phyloP scores from a whole-genome alignment of 2,797 vertebrate genomes.

The Diceros bicornis region DNA sequence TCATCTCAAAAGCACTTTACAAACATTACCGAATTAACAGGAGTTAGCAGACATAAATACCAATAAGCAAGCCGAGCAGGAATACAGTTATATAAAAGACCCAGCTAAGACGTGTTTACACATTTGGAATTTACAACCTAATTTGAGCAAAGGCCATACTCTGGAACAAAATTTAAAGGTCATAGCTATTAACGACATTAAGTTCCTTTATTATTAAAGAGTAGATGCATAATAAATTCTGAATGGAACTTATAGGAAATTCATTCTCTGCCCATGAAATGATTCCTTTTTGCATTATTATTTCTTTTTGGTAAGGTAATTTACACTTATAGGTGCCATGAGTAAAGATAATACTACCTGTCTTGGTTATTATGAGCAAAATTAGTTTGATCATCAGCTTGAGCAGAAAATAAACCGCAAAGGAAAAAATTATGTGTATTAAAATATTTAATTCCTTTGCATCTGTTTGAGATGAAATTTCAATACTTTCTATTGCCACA shows the following conservation, averaged over 20 bases:
- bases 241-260: background rate
- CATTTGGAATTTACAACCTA: conserved; percentile 6
- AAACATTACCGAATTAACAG: conserved; percentile 74
- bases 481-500: background rate
- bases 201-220: conserved; percentile 52
- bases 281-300: conserved; percentile 1
- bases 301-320: conserved; percentile 25
- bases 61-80: conserved; percentile 51
- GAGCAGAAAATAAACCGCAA: background rate
- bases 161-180: conserved; percentile 38
- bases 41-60: conserved; percentile 48
- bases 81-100: conserved; percentile 44
- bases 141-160: conserved; percentile 20
- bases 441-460: conserved; percentile 18
- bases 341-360: background rate
- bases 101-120: background rate
- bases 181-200: conserved; percentile 4
- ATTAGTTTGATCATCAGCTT: conserved; percentile 49
- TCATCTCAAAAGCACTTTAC: conserved; percentile 62
- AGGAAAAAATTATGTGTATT: background rate
- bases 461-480: background rate
- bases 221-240: background rate
- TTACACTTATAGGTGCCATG: background rate
- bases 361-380: background rate
- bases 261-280: background rate